Evolutionary conservation across 2,888 invertebrate species (phyloP), one percentile per base, ranked within the genome.

Genomic region (Ennomos quercinarius): DNA sequence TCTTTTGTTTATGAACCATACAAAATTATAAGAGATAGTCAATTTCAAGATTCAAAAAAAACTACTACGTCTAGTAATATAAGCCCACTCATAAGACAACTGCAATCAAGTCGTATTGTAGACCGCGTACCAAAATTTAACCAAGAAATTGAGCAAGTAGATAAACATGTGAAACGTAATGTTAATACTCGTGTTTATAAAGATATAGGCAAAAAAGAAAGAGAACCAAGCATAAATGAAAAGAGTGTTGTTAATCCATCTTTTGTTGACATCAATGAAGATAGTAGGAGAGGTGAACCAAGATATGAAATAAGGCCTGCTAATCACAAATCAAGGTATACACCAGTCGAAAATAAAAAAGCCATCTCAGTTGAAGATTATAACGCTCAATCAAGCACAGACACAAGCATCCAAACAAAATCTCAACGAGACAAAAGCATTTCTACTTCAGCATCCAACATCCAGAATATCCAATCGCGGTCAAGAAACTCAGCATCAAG

Each of bases 1-100:
- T 77, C 86, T 1, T 92, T 92, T 78, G 72, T 87, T 8, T 93
- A 93, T 64, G 92, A 93, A 71, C 92, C 92, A 0, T 93, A 93
- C 57, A 93, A 93, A 81, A 89, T 92, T 36, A 89, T 93, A 47
- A 83, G 81, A 71, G 91, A 91, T 47, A 80, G 80, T 27, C 88
- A 87, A 76, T 66, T 79, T 36, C 83, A 80, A 60, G 91, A 90
- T 55, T 84, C 86, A 1, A 91, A 89, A 58, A 91, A 91, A 78
- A 86, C 87, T 35, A 85, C 86, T 8, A 83, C 87, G 9, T 77
- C 79, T 4, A 79, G 83, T 61, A 90, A 89, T 61, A 80, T 89
- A 10, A 89, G 89, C 56, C 92, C 92, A n/a, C 73, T 89, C 5
- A 88, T 91, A 63, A 90, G 84, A 66, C 88, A 91, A 72, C 69